phyloP scores from a whole-genome alignment of 1,140 invertebrate genomes.

The Procambarus virginalis region DNA sequence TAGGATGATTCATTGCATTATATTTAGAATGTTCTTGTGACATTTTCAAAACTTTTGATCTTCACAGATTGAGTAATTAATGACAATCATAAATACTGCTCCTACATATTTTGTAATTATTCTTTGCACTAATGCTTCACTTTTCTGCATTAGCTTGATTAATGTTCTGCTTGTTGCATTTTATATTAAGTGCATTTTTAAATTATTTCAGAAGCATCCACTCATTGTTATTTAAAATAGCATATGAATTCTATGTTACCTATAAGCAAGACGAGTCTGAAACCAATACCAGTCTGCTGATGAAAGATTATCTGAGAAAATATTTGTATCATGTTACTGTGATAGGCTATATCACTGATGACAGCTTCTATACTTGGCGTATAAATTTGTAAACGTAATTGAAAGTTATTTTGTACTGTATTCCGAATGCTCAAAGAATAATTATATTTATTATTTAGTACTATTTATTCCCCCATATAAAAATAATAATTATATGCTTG shows the following conservation, averaged over 20 bases:
- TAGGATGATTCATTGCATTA: too few relatives aligned
- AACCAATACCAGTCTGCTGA: too few relatives aligned
- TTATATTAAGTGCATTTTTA: not conserved
- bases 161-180: conserved; percentile 17
- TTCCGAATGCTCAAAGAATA: not conserved
- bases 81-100: not conserved
- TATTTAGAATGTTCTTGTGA: not conserved
- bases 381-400: not conserved
- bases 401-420: not conserved
- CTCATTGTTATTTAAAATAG: not conserved
- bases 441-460: too few relatives aligned
- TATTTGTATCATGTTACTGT: too few relatives aligned
- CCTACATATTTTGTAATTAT: not conserved
- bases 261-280: too few relatives aligned
- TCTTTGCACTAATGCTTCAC: not conserved
- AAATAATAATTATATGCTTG: not conserved
- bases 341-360: too few relatives aligned
- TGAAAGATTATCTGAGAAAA: too few relatives aligned
- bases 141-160: conserved; percentile 14
- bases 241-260: too few relatives aligned
- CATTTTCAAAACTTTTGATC: not conserved
- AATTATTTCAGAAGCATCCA: not conserved
- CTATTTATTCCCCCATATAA: too few relatives aligned
- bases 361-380: not conserved
- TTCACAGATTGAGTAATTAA: not conserved